Conservation (phyloP, 2,888 invertebrate species). For the Byasa hedistus region DNA sequence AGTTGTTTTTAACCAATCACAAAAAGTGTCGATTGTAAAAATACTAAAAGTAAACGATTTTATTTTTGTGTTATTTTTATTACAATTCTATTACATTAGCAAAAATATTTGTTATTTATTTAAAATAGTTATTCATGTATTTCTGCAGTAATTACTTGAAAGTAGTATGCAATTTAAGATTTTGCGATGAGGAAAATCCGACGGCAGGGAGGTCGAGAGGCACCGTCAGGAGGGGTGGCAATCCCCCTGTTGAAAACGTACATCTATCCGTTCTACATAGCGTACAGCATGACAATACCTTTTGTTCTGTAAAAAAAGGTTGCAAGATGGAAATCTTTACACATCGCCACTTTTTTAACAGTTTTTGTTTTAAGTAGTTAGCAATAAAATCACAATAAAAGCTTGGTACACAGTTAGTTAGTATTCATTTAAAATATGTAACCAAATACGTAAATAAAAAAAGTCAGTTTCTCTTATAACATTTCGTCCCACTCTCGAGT, state of each 20-base stretch:
- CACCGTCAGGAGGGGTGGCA: not conserved
- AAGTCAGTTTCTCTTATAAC: too few species aligned
- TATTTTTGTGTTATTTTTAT: too few species aligned
- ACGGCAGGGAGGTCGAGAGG: not conserved
- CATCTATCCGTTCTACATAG: constrained; percentile 1
- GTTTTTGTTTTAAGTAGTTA: too few species aligned
- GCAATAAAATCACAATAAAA: too few species aligned
- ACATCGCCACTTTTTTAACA: not conserved
- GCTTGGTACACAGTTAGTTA: too few species aligned
- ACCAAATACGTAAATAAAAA: too few species aligned
- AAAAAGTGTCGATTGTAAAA: too few species aligned
- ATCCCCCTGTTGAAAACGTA: constrained; percentile 5
- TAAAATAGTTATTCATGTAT: not conserved
- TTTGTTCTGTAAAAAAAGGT: constrained; percentile 10
- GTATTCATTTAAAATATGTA: too few species aligned
- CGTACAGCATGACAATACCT: constrained; percentile 13
- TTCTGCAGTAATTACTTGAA: not conserved
- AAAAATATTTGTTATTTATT: not conserved
- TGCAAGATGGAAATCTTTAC: constrained; percentile 2
- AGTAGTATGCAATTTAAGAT: not conserved
- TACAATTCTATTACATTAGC: too few species aligned
- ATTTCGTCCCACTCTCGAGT: too few species aligned
- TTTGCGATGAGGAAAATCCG: not conserved
- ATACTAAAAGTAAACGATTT: too few species aligned
- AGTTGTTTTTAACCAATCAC: too few species aligned